Evolutionary conservation across 2,888 invertebrate genomes (phyloP), one percentile per base, ranked within the genome.

Genomic region (Drosophila yooni): DNA sequence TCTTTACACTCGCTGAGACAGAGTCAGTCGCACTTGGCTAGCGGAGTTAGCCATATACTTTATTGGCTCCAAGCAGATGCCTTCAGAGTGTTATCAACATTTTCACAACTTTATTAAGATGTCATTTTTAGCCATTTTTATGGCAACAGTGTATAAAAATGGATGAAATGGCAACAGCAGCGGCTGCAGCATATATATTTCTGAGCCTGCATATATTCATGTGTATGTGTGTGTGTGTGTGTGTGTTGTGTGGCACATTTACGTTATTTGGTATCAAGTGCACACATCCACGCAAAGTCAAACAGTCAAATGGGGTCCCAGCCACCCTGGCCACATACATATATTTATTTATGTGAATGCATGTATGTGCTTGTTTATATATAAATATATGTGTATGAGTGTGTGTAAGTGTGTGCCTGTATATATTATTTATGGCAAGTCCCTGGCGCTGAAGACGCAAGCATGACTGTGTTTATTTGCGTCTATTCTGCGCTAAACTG

Each of bases 401-500:
- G 15, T 13, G 21, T 46, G 46, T 15, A 27, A 15, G 46, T 4
- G 56, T 43, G n/a, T 52, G 15, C 25, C 1, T 27, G 25, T 62
- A 54, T 79, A 57, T 65, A 79, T 76, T 70, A 80, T 80, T 79
- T 80, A 80, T 79, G 79, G 76, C 79, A 59, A 70, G 82, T 73
- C 76, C 82, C 79, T 80, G 79, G 82, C 66, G 79, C 70, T 78
- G 74, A 71, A 79, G 78, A 79, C 80, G 50, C 63, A 52, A 66
- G 57, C 71, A 82, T 88, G 88, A 75, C 81, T 85, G 73, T 85
- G 79, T 88, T 89, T 91, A 89, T 90, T 89, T 89, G 82, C 80
- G 81, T 82, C 86, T 85, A 88, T 91, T 89, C 85, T 90, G 76
- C 81, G 90, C 85, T 90, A 85, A 91, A 91, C 91, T 82, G 86